Evolutionary conservation across 2,888 invertebrate genomes (phyloP), one percentile per base, ranked within the genome.

Genomic region (Encarsia formosa): DNA sequence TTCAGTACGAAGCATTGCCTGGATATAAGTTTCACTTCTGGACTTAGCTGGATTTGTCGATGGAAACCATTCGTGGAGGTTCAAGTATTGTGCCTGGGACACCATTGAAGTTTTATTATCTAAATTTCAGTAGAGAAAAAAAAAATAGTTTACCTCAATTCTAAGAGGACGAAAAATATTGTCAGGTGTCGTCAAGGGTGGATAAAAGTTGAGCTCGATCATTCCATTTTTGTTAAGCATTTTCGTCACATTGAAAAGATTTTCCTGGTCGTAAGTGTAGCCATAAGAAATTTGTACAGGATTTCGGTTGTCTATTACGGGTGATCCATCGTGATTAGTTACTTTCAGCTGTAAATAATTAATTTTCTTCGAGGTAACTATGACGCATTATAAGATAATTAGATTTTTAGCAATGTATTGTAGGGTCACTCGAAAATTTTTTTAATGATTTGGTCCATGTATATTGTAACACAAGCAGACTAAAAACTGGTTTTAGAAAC

Each of bases 11-110:
- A 83, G 65, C 37, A 75, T 74, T 8, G 82, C 81, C 61, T 82
- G 81, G 47, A 82, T 74, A 60, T 77, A 82, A 24, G 78, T 78
- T 49, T 80, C 78, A 59, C 81, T 82, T 2, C 81, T 79, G 2
- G 86, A 86, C 49, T 82, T 79, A 13, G 86, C 84, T 44, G 84
- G 80, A 62, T 84, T 82, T 4, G 88, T 82, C 44, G 86, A 83
- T 2, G 87, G 83, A 49, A 90, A 82, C 69, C 86, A 82, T 68
- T 88, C 87, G 53, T 86, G 84, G 29, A 91, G 81, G 63, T 88
- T 89, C 66, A 86, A 80, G 71, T 91, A 93, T 66, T 85, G 83
- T 2, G 89, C 86, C 87, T 88, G 67, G 24, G 61, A n/a, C n/a
- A n/a, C n/a, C n/a, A n/a, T n/a, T n/a, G n/a, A n/a, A n/a, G n/a